phyloP scores from a whole-genome alignment of 2,888 invertebrate species.

The Agrypnus murinus region DNA sequence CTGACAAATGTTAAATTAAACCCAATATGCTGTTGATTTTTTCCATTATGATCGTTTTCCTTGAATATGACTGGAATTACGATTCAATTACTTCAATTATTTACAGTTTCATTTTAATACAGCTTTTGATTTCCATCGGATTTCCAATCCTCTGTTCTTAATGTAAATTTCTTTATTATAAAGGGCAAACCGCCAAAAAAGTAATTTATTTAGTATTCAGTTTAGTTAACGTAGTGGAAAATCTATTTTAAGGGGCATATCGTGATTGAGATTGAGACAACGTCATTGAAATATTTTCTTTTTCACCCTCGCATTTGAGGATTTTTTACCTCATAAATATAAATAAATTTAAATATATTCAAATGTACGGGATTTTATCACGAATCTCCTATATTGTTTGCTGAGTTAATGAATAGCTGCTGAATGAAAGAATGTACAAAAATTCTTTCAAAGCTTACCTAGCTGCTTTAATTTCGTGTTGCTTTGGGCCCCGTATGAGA shows the following conservation, averaged over 20 bases:
- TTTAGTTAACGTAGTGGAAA: neutral
- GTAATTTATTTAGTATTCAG: constrained; percentile 8
- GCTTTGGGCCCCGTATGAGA: constrained; percentile 28
- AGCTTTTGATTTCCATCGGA: no score
- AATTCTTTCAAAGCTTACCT: constrained; percentile 18
- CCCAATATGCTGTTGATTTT: no score
- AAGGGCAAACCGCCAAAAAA: neutral
- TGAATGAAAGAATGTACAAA: neutral
- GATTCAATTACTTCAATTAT: no score
- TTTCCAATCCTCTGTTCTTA: no score
- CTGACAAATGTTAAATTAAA: no score
- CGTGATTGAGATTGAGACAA: constrained; percentile 10
- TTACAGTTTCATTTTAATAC: no score
- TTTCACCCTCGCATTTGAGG: neutral
- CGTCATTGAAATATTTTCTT: constrained; percentile 1
- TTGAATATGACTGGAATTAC: no score
- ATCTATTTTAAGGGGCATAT: constrained; percentile 6
- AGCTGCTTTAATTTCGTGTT: constrained; percentile 25
- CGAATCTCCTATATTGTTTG: neutral
- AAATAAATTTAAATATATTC: constrained; percentile 23
- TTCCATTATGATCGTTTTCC: no score
- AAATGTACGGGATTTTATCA: neutral
- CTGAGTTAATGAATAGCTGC: neutral
- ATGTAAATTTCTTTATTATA: neutral
- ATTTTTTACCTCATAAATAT: constrained; percentile 2